Evolutionary conservation across 2,888 invertebrate species (phyloP).

Genomic region (Norana najaformis): DNA sequence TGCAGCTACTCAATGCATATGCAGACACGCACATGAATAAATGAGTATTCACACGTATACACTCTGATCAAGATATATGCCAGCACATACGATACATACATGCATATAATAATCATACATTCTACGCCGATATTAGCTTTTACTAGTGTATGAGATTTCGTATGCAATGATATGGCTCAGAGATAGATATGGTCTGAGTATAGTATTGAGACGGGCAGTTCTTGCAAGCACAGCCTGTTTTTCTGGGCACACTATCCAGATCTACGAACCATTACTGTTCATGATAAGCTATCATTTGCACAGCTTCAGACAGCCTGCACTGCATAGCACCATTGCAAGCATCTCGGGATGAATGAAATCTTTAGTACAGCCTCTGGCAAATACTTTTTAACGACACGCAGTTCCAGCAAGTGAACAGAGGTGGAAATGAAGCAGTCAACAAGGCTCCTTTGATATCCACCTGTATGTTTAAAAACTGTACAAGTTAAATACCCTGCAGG

Average conservation of each 20-base stretch:
- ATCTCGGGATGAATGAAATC: not conserved
- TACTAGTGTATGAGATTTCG: not conserved
- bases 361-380: not conserved
- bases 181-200: not conserved
- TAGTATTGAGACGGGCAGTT: not conserved
- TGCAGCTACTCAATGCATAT: not conserved
- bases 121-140: no score
- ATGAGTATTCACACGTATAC: not conserved
- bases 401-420: not conserved
- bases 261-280: not conserved
- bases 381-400: constrained; percentile 1
- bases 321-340: no score
- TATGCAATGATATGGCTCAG: not conserved
- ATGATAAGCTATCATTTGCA: not conserved
- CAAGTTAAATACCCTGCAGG: not conserved
- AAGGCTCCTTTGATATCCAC: not conserved
- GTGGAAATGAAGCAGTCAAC: not conserved
- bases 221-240: not conserved
- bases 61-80: not conserved
- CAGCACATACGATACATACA: not conserved
- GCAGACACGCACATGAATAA: not conserved
- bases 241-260: not conserved
- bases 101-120: not conserved
- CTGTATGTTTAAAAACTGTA: not conserved
- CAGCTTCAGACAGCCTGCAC: not conserved